Evolutionary conservation across 2,888 invertebrate genomes (phyloP).

Genomic region (Eupsilia transversa): DNA sequence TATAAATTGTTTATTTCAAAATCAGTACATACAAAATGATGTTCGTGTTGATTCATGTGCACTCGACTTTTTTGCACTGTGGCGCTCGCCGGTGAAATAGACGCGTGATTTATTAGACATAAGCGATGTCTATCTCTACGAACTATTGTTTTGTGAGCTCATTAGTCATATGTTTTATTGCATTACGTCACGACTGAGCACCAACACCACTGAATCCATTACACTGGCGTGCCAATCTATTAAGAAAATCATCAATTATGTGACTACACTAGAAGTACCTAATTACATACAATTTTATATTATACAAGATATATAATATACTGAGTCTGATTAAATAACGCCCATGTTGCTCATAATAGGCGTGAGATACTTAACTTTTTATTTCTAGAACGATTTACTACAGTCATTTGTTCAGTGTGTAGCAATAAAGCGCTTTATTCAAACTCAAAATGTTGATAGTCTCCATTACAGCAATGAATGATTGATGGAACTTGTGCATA

Average conservation of each 20-base stretch:
- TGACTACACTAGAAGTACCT: slow-evolving; percentile 17
- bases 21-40: not conserved
- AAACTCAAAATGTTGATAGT: not conserved
- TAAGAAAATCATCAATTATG: slow-evolving; percentile 52
- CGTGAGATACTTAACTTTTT: slow-evolving; percentile 44
- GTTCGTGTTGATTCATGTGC: not conserved
- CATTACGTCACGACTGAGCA: slow-evolving; percentile 64
- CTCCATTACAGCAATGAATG: slow-evolving; percentile 8
- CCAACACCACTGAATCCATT: slow-evolving; percentile 42
- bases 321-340: slow-evolving; percentile 46
- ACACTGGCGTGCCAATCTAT: slow-evolving; percentile 47
- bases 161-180: slow-evolving; percentile 69
- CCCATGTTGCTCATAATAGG: slow-evolving; percentile 20
- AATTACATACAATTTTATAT: slow-evolving; percentile 41
- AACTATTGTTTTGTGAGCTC: slow-evolving; percentile 71
- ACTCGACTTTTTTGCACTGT: slow-evolving; percentile 39
- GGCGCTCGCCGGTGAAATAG: slow-evolving; percentile 49
- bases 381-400: slow-evolving; percentile 31
- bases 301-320: slow-evolving; percentile 44
- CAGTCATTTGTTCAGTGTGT: slow-evolving; percentile 30
- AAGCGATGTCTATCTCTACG: slow-evolving; percentile 66
- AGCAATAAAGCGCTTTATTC: slow-evolving; percentile 4
- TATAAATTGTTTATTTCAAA: not conserved
- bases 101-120: slow-evolving; percentile 70
- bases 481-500: slow-evolving; percentile 17